A percentile compares a stretch with the other conserved stretches of the same genome.
Evolutionary conservation across 2,888 invertebrate species (phyloP).

Genomic region (Margaritifera margaritifera): DNA sequence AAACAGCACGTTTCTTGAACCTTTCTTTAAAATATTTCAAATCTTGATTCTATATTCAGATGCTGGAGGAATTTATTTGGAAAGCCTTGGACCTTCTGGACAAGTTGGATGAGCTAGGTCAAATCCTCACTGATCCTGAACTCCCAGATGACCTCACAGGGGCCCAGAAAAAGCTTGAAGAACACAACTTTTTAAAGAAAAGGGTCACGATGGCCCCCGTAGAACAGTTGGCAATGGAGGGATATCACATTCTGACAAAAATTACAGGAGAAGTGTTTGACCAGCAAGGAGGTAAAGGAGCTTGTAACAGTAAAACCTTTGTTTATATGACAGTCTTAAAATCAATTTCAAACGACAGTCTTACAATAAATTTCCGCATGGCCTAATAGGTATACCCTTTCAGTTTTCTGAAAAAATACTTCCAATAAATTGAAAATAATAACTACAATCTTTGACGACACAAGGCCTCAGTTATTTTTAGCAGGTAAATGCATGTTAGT

Average conservation of each 20-base stretch:
- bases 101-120: slow-evolving; percentile 92
- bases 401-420: too few species aligned
- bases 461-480: too few species aligned
- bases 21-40: too few species aligned
- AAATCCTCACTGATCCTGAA: slow-evolving; percentile 92
- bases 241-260: slow-evolving; percentile 79
- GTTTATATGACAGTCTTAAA: neutral
- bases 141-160: slow-evolving; percentile 95
- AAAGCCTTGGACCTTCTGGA: slow-evolving; percentile 94
- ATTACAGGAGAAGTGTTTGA: slow-evolving; percentile 62
- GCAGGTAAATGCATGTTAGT: too few species aligned
- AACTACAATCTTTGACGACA: too few species aligned
- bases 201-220: slow-evolving; percentile 94
- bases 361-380: too few species aligned
- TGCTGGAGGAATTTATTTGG: slow-evolving; percentile 96
- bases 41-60: slow-evolving; percentile 73
- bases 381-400: too few species aligned
- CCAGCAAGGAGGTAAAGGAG: slow-evolving; percentile 34
- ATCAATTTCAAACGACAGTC: neutral
- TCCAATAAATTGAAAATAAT: too few species aligned
- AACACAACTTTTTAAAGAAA: slow-evolving; percentile 91
- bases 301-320: neutral
- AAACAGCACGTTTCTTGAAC: too few species aligned
- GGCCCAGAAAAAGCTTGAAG: slow-evolving; percentile 92
- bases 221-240: slow-evolving; percentile 92